phyloP scores from a whole-genome alignment of 2,113 vertebrate genomes.

The Halcyon senegalensis region DNA sequence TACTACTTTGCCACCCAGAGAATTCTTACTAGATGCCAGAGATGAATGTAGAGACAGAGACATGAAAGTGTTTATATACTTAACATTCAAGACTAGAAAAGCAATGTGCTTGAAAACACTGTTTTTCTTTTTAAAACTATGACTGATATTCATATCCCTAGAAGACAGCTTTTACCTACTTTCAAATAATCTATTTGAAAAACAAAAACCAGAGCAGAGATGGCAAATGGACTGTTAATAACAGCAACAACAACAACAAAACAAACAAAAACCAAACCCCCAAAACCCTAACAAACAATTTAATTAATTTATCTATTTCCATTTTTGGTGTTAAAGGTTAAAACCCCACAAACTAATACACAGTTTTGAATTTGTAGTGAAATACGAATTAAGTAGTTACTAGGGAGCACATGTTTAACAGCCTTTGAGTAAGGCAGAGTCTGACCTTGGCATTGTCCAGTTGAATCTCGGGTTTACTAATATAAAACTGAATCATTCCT shows the following conservation, averaged over 20 bases:
- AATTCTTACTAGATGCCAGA: neutral
- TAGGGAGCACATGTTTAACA: neutral
- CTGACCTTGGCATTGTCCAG: neutral
- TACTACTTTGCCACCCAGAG: neutral
- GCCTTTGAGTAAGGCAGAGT: neutral
- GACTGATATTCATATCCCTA: neutral
- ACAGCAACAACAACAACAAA: neutral
- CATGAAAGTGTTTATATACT: neutral
- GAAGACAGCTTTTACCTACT: neutral
- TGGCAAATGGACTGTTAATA: neutral
- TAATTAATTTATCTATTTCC: fast-evolving
- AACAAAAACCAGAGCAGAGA: neutral
- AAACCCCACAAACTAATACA: fast-evolving
- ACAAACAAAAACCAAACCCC: too few species aligned
- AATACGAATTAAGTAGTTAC: neutral
- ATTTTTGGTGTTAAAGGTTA: neutral
- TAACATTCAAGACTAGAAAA: neutral
- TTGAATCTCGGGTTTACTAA: neutral
- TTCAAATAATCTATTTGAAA: neutral
- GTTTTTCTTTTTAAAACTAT: neutral
- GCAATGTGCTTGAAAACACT: neutral
- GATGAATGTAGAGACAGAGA: neutral
- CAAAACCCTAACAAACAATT: too few species aligned
- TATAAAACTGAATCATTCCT: neutral
- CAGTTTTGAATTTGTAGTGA: neutral